Evolutionary conservation across 2,797 vertebrate genomes (phyloP).

Genomic region (Karalla daura): DNA sequence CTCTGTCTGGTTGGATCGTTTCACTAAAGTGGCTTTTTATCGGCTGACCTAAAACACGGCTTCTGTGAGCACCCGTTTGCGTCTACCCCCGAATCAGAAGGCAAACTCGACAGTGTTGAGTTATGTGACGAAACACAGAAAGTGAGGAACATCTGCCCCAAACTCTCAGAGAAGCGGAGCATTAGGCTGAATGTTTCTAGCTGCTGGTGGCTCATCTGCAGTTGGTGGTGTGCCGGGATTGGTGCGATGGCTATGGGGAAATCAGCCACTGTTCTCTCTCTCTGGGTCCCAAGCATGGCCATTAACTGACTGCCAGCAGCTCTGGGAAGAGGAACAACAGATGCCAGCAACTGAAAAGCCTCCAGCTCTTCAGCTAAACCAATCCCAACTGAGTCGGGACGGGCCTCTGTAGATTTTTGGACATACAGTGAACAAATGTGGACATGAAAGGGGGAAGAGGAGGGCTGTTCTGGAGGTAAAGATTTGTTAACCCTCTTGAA

Average conservation of each 20-base stretch:
- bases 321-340: constrained; percentile 86
- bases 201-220: constrained; percentile 86
- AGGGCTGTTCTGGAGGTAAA: constrained; percentile 86
- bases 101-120: constrained; percentile 76
- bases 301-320: constrained; percentile 87
- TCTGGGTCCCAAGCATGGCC: constrained; percentile 85
- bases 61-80: constrained; percentile 31
- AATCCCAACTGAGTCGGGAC: constrained; percentile 84
- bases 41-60: constrained; percentile 40
- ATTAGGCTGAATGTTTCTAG: constrained; percentile 84
- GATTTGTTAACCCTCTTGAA: constrained; percentile 87
- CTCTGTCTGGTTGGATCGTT: constrained; percentile 21
- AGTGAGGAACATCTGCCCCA: constrained; percentile 83
- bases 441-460: constrained; percentile 85
- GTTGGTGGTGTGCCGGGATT: constrained; percentile 85
- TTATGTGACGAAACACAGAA: constrained; percentile 72
- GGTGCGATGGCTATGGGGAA: constrained; percentile 84
- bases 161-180: constrained; percentile 84
- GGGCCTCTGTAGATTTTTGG: constrained; percentile 86
- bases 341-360: constrained; percentile 86
- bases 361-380: constrained; percentile 86
- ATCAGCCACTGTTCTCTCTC: constrained; percentile 86
- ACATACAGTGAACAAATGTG: constrained; percentile 87
- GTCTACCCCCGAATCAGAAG: constrained; percentile 70
- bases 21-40: constrained; percentile 42